Evolutionary conservation across 1,140 invertebrate genomes (phyloP).

Genomic region (Thereuonema tuberculata): DNA sequence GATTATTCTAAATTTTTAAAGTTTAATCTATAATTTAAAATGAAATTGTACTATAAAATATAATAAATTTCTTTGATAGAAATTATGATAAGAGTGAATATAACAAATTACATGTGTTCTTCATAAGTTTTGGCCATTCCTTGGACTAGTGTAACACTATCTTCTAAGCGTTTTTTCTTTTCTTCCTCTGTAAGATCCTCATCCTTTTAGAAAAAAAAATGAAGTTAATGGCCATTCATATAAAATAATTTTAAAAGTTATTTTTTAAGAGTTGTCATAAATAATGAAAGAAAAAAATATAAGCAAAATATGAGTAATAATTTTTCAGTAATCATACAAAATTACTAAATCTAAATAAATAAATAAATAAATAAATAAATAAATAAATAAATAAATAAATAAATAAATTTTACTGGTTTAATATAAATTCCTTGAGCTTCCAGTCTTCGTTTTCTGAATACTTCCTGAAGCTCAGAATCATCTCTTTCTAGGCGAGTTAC

Average conservation of each 20-base stretch:
- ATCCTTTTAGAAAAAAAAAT: slow-evolving; percentile 41
- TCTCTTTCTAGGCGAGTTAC: slow-evolving; percentile 1
- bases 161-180: not conserved
- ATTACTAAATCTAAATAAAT: not conserved
- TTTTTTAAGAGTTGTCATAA: no score
- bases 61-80: no score
- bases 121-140: slow-evolving; percentile 74
- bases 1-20: no score
- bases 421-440: slow-evolving; percentile 13
- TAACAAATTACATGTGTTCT: slow-evolving; percentile 49
- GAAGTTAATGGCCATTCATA: no score
- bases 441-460: slow-evolving; percentile 5
- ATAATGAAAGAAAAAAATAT: not conserved
- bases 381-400: not conserved
- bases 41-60: no score
- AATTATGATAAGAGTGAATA: no score
- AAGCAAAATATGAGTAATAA: not conserved
- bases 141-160: slow-evolving; percentile 63
- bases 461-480: slow-evolving; percentile 8
- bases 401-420: not conserved
- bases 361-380: not conserved
- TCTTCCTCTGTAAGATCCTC: slow-evolving; percentile 40
- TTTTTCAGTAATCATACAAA: not conserved
- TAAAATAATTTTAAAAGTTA: no score
- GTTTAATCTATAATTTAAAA: no score